A percentile compares a stretch with the other conserved stretches of the same genome.
Evolutionary conservation across 2,888 invertebrate genomes (phyloP).

Genomic region (Orchesella flavescens): DNA sequence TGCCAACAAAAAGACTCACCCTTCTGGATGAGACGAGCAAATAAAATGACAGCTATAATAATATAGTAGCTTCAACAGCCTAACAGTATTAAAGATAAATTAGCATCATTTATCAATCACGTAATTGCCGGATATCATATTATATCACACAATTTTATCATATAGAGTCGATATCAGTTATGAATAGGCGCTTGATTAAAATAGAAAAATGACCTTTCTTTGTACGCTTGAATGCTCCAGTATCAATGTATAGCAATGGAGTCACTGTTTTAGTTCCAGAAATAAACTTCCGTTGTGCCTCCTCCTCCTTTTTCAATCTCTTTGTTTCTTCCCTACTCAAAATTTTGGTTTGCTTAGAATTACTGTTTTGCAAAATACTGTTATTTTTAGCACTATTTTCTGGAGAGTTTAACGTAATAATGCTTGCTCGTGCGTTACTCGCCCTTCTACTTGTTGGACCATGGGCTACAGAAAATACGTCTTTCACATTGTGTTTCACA

Average conservation of each 20-base stretch:
- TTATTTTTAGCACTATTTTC: not conserved
- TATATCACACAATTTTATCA: not conserved
- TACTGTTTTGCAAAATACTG: not conserved
- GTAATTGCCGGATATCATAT: not conserved
- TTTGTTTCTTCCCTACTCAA: not conserved
- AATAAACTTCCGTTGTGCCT: not conserved
- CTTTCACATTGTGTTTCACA: slow-evolving; percentile 23
- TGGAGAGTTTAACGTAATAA: not conserved
- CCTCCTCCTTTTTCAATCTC: not conserved
- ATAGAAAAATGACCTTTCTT: slow-evolving; percentile 33
- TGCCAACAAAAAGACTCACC: not conserved
- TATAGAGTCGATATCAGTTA: not conserved
- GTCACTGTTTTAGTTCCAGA: not conserved
- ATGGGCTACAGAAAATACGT: not conserved
- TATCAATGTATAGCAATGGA: slow-evolving; percentile 25
- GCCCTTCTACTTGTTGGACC: not conserved
- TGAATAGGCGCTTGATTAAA: not conserved
- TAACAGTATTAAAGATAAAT: not conserved
- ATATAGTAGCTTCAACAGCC: not conserved
- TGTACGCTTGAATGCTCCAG: slow-evolving; percentile 24
- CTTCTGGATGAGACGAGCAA: too few species aligned
- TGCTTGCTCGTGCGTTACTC: not conserved
- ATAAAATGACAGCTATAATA: too few species aligned
- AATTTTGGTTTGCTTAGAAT: not conserved
- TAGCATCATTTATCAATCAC: not conserved